These are phyloP conservation scores for Cotesia typhae DNA, from an alignment of 1,140 invertebrate genomes.

Conservation along the genomic window DNA sequence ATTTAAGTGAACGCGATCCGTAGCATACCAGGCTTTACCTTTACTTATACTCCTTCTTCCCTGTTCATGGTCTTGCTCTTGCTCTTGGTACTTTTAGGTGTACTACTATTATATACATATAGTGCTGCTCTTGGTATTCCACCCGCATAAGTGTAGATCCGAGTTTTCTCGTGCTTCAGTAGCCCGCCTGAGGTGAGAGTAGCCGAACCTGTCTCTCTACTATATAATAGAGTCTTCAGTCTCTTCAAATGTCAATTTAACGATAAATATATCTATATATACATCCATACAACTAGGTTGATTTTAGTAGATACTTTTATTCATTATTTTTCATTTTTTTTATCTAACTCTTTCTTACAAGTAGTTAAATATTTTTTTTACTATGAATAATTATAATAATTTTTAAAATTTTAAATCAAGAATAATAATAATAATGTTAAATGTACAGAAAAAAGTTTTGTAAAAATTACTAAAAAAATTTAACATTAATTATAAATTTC, in stretches of 20 bases:
- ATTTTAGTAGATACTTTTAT: conserved; percentile 42
- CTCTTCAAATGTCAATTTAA: conserved; percentile 19
- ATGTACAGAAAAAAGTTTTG: no score
- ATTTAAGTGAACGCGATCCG: conserved; percentile 35
- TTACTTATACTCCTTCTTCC: not conserved
- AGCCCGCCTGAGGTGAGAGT: conserved; percentile 22
- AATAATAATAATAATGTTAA: no score
- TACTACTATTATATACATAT: no score
- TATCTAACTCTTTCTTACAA: no score
- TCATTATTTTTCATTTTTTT: conserved; percentile 26
- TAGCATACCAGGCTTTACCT: not conserved
- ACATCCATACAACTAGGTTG: not conserved
- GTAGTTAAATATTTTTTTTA: conserved; percentile 1
- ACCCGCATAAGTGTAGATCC: conserved; percentile 32
- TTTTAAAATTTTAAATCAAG: no score
- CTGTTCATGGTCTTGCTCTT: not conserved
- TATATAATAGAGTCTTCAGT: not conserved
- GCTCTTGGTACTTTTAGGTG: conserved; percentile 18
- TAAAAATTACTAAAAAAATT: no score
- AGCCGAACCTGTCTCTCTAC: conserved; percentile 12
- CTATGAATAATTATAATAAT: not conserved
- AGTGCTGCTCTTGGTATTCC: conserved; percentile 14
- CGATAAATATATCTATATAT: not conserved
- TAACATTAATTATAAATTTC: no score
- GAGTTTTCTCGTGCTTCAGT: conserved; percentile 34